These are phyloP conservation scores for Ctenochaetus hawaiiensis DNA, from an alignment of 2,797 vertebrate genomes.

Conservation along the genomic window DNA sequence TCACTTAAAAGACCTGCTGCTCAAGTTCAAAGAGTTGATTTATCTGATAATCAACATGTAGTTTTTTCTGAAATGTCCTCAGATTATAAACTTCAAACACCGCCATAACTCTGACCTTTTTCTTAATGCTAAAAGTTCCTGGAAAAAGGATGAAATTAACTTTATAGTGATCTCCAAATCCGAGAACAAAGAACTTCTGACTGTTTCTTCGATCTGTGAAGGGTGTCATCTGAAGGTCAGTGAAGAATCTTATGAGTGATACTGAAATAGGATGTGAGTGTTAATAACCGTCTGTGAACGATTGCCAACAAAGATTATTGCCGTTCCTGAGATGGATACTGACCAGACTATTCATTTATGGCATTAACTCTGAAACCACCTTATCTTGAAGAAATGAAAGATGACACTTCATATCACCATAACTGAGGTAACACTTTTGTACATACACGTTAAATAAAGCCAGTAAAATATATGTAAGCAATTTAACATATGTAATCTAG, in stretches of 20 bases:
- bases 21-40: conserved; percentile 34
- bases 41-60: conserved; percentile 29
- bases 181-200: conserved; percentile 31
- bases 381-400: neutral
- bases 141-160: conserved; percentile 6
- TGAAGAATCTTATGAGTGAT: conserved; percentile 21
- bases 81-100: conserved; percentile 20
- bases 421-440: neutral
- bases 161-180: conserved; percentile 21
- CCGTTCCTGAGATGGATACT: conserved; percentile 10
- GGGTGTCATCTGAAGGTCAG: conserved; percentile 9
- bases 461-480: too few species aligned
- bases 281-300: conserved; percentile 25
- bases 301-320: conserved; percentile 17
- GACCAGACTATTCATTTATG: conserved; percentile 4
- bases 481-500: too few species aligned
- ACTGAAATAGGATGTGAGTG: conserved; percentile 20
- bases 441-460: too few species aligned
- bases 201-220: conserved; percentile 25
- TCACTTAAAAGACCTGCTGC: conserved; percentile 24
- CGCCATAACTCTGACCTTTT: conserved; percentile 11
- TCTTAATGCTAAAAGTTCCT: conserved; percentile 3
- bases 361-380: neutral
- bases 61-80: neutral
- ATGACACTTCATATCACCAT: neutral